Evolutionary conservation across 2,888 invertebrate species (phyloP), one percentile per base, ranked within the genome.

Genomic region (Biston betularia): DNA sequence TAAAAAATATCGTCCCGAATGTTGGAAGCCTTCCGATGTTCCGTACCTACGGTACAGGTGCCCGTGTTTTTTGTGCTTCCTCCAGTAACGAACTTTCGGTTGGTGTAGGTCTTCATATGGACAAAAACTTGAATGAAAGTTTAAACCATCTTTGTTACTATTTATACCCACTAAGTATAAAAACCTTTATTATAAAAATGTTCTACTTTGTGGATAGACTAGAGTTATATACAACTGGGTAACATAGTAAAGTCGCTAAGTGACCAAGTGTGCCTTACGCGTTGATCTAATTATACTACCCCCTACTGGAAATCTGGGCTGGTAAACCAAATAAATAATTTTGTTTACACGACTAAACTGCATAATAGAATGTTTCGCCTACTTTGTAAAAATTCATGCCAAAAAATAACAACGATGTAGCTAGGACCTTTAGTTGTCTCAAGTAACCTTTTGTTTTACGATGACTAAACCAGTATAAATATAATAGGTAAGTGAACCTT

Each of bases 1-100:
- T 15, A 89, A 89, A 90, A 89, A 91, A 87, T 77, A 78, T 77
- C 81, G 84, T 84, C 88, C 88, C 86, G 81, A 89, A 86, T 83
- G 81, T 86, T 85, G 84, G 85, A 86, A 84, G 87, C 86, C 89
- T 88, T 84, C 81, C 78, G 78, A 78, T 68, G 78, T 85, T 84
- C 81, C 83, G 82, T 84, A 79, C n/a, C n/a, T n/a, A n/a, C 75
- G 79, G 79, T 81, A 79, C 75, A 73, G 73, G 73, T 75, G 81
- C 77, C 68, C 65, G 66, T 50, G 79, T 82, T 83, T 90, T 88
- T 88, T 88, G 76, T 84, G 77, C 73, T 74, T 75, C 72, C 70
- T 74, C 66, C 11, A 73, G 70, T 63, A 77, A 89, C 80, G 64
- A 77, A 77, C 77, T 73, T 75, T 80, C 75, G 74, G 82, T 91